A percentile compares a stretch with the other conserved stretches of the same genome.
phyloP scores from a whole-genome alignment of 1,140 invertebrate genomes.

The Maconellicoccus hirsutus region DNA sequence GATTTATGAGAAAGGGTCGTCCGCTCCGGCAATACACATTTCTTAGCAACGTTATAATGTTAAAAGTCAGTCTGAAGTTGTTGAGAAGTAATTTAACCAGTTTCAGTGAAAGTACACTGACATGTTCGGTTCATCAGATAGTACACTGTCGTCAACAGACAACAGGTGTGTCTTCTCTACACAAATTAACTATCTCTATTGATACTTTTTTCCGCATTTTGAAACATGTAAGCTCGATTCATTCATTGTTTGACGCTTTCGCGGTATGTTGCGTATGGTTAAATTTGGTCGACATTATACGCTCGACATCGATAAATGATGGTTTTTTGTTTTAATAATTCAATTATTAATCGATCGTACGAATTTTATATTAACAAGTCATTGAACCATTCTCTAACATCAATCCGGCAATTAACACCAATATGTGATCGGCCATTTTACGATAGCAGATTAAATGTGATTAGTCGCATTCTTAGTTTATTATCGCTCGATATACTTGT shows the following conservation, averaged over 20 bases:
- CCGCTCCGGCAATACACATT: neutral
- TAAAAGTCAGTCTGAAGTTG: neutral
- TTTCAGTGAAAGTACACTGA: slow-evolving; percentile 3
- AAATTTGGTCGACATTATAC: too few relatives aligned
- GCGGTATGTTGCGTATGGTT: too few relatives aligned
- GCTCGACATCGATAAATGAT: too few relatives aligned
- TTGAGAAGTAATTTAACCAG: slow-evolving; percentile 4
- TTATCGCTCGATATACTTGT: neutral
- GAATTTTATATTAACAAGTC: too few relatives aligned
- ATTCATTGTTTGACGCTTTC: neutral
- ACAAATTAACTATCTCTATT: slow-evolving; percentile 1
- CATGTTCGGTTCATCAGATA: slow-evolving; percentile 1
- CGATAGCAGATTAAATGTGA: neutral
- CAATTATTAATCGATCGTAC: too few relatives aligned
- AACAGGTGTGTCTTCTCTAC: neutral
- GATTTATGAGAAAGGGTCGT: neutral
- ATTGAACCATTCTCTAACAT: too few relatives aligned
- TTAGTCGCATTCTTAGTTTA: neutral
- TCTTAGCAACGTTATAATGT: neutral
- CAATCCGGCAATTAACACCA: too few relatives aligned
- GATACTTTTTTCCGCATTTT: neutral
- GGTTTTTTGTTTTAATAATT: too few relatives aligned
- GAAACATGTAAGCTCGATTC: neutral
- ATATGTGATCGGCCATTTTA: too few relatives aligned
- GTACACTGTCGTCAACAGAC: neutral